Conservation (phyloP, 2,113 vertebrate genomes). For the Oncorhynchus nerka region DNA sequence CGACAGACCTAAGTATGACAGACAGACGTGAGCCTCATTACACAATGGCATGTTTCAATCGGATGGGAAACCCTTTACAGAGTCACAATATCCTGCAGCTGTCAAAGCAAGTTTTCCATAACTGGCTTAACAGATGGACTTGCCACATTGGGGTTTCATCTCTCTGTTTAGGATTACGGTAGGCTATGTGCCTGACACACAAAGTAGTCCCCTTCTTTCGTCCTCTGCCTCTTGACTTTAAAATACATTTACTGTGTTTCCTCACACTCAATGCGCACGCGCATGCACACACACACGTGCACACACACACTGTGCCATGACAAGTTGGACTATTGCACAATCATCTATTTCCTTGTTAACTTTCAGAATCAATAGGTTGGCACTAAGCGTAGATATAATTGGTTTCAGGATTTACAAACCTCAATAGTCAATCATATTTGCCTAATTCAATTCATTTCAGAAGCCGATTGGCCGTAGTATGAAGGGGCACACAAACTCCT, state of each 20-base stretch:
- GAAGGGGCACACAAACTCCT: not conserved
- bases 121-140: not conserved
- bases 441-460: not conserved
- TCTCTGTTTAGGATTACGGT: not conserved
- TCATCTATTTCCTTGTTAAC: not conserved
- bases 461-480: not conserved
- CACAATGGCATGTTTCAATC: not conserved
- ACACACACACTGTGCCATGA: not conserved
- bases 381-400: not conserved
- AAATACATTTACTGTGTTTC: not conserved
- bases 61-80: not conserved
- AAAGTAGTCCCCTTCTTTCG: not conserved
- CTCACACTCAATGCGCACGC: not conserved
- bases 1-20: not conserved
- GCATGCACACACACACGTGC: not conserved
- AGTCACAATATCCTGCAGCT: not conserved
- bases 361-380: not conserved
- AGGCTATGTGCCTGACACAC: not conserved
- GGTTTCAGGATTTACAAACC: not conserved
- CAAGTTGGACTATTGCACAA: not conserved
- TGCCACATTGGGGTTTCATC: not conserved
- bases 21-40: not conserved
- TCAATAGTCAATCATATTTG: not conserved
- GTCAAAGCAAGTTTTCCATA: not conserved
- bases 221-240: not conserved